Evolutionary conservation across 2,888 invertebrate species (phyloP), one percentile per base, ranked within the genome.

Genomic region (Adineta ricciae): DNA sequence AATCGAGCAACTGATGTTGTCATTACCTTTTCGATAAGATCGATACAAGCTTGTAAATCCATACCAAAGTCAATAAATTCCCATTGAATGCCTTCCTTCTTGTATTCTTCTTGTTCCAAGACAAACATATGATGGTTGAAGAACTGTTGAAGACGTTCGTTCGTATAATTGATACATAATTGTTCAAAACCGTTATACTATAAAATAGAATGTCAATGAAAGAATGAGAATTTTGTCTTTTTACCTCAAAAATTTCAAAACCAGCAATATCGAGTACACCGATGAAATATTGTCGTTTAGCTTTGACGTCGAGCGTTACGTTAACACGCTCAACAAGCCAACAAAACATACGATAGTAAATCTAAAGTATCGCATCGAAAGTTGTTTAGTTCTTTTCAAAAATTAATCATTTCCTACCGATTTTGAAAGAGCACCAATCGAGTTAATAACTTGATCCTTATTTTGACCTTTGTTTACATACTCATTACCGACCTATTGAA

Each of bases 221-320:
- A 64, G 24, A n/a, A 27, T 21, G 11, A 27, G 8, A 64, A 16
- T 27, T 64, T 27, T 4, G 5, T 27, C 11, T 4, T 56, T n/a
- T 88, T 87, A 90, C 91, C 88, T 99, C 99, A 94, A 99, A 99
- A 93, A 99, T 99, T 93, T 99, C 99, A 92, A 99, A 99, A 93
- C 99, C 99, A 92, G 99, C 99, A 93, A 99, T 99, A 95, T 99
- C 98, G 94, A 99, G 94, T 91, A 99, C 98, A 95, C 98, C 97
- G 92, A 98, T 98, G 93, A 97, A 99, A 92, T 96, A 95, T 91
- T 96, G 96, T 92, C 97, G 94, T 93, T 97, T 97, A 92, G 96
- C 96, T 92, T 97, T 95, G 91, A 97, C 97, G 93, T 97, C 97
- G 91, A 99, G 93, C 89, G 98, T 99, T 92, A 96, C 96, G 94